A percentile compares a stretch with the other conserved stretches of the same genome.
phyloP scores from a whole-genome alignment of 2,888 invertebrate genomes.

The Eremobia ochroleuca region DNA sequence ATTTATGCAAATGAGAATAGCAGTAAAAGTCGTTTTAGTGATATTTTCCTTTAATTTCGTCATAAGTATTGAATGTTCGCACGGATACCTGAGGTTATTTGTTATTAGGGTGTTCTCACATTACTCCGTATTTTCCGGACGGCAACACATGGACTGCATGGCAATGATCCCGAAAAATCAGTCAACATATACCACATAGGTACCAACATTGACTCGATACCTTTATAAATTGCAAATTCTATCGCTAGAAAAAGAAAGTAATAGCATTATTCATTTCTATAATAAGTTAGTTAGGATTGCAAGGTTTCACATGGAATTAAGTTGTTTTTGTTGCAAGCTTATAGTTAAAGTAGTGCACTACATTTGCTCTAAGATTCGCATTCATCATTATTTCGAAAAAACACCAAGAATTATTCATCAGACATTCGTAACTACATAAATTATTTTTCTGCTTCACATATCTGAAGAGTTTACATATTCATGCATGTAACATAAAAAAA shows the following conservation, averaged over 20 bases:
- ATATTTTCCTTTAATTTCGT: conserved; percentile 60
- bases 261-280: not conserved
- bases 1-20: conserved; percentile 62
- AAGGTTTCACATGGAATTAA: not conserved
- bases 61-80: conserved; percentile 52
- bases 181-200: not conserved
- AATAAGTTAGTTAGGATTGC: not conserved
- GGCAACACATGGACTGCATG: conserved; percentile 29
- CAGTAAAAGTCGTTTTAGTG: conserved; percentile 61
- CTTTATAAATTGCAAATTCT: conserved; percentile 19
- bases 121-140: conserved; percentile 61
- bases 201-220: conserved; percentile 6
- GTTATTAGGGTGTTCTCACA: conserved; percentile 60
- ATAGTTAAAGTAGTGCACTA: too few relatives aligned
- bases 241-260: not conserved
- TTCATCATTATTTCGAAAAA: not conserved
- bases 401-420: not conserved
- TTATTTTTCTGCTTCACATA: not conserved
- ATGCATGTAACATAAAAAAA: conserved; percentile 5
- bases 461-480: not conserved
- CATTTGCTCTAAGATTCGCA: too few relatives aligned
- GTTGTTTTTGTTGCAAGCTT: not conserved
- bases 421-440: too few relatives aligned
- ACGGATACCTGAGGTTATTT: conserved; percentile 58
- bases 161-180: conserved; percentile 43